Conservation (phyloP, 2,888 invertebrate genomes). For the Megaustenia siamemsis region DNA sequence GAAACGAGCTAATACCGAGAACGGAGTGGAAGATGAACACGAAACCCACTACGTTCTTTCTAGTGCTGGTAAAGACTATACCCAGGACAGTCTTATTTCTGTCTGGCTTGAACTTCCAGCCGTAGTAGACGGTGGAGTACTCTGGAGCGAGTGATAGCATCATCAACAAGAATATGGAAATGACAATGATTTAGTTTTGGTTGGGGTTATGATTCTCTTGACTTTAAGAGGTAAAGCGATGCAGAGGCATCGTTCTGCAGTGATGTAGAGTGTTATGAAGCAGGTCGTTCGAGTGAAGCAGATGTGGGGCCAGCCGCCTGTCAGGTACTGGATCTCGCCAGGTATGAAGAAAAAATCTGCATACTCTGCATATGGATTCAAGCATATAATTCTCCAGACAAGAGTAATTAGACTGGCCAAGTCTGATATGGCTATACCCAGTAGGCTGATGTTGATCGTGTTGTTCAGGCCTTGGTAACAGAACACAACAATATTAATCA, state of each 20-base stretch:
- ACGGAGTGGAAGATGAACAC: background rate
- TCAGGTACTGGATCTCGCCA: background rate
- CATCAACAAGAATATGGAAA: background rate
- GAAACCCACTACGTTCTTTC: background rate
- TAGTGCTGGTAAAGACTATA: background rate
- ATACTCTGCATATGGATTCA: background rate
- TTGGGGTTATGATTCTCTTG: background rate
- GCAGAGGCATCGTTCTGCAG: conserved; percentile 34
- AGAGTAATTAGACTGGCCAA: background rate
- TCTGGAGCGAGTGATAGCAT: background rate
- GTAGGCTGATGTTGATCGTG: conserved; percentile 5
- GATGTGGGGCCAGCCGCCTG: conserved; percentile 1
- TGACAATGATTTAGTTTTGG: background rate
- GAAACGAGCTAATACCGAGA: background rate
- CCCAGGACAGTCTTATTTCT: background rate
- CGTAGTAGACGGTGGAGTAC: conserved; percentile 11
- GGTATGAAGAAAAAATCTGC: background rate
- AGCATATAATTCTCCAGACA: background rate
- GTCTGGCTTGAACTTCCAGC: background rate
- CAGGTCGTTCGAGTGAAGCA: conserved; percentile 3
- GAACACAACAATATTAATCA: conserved; percentile 5
- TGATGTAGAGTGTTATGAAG: conserved; percentile 21
- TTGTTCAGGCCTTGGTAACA: background rate
- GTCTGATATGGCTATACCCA: background rate
- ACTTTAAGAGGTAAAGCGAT: conserved; percentile 20